Percentiles rank a stretch among this genome's conserved stretches.
Conservation (phyloP, 2,113 vertebrate genomes). For the Pelvicachromis taeniatus region DNA sequence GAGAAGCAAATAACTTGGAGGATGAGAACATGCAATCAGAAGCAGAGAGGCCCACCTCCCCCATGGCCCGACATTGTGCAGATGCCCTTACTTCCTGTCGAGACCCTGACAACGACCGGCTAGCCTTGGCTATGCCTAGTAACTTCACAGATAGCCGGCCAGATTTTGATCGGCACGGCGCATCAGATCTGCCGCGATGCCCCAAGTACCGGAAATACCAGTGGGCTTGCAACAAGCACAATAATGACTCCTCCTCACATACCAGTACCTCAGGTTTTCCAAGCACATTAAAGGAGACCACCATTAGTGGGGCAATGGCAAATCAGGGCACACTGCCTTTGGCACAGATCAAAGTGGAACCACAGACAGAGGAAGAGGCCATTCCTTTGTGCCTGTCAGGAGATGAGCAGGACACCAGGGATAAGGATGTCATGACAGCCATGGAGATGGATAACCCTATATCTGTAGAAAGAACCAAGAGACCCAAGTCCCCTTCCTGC, state of each 20-base stretch:
- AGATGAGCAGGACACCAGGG: conserved; percentile 84
- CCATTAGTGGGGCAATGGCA: conserved; percentile 51
- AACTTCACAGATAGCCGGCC: conserved; percentile 73
- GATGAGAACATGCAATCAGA: conserved; percentile 87
- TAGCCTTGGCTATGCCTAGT: conserved; percentile 69
- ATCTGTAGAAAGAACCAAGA: conserved; percentile 77
- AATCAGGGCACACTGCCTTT: conserved; percentile 76
- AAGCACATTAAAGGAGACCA: conserved; percentile 88
- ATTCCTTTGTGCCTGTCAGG: conserved; percentile 88
- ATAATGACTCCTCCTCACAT: conserved; percentile 90
- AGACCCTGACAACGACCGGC: conserved; percentile 77
- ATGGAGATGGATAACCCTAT: conserved; percentile 86
- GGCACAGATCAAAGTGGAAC: conserved; percentile 91
- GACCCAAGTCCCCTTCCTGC: conserved; percentile 83
- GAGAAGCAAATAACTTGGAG: conserved; percentile 77
- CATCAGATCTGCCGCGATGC: conserved; percentile 83
- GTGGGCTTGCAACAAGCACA: conserved; percentile 96
- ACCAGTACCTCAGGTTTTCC: conserved; percentile 99
- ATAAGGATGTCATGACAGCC: conserved; percentile 80
- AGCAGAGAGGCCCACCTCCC: conserved; percentile 76
- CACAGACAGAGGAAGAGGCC: conserved; percentile 83
- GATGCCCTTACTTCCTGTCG: conserved; percentile 75
- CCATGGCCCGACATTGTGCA: conserved; percentile 74
- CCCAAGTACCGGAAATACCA: conserved; percentile 99
- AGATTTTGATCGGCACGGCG: conserved; percentile 82